These are phyloP conservation scores for Seriola quinqueradiata DNA, from an alignment of 2,113 vertebrate genomes.

Conservation along the genomic window DNA sequence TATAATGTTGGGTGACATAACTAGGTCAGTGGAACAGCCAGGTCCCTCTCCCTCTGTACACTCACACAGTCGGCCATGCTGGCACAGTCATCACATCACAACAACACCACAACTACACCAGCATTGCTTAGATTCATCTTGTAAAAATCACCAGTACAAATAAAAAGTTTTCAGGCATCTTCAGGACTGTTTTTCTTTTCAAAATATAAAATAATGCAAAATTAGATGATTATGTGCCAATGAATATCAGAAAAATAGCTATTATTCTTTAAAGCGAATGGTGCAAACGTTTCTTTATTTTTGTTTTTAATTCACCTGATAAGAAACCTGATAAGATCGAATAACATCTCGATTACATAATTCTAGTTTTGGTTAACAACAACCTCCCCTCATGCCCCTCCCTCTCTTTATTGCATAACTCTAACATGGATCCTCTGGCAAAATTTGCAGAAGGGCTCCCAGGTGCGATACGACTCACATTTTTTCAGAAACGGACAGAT, in stretches of 20 bases:
- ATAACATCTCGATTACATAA: slow-evolving; percentile 75
- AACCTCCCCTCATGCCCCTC: slow-evolving; percentile 61
- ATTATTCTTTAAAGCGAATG: neutral
- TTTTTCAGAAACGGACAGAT: slow-evolving; percentile 4
- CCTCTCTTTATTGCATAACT: slow-evolving; percentile 77
- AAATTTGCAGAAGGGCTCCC: slow-evolving; percentile 39
- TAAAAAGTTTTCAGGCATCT: neutral
- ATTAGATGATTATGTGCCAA: neutral
- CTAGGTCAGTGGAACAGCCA: slow-evolving; percentile 87
- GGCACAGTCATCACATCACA: slow-evolving; percentile 68
- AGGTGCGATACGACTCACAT: slow-evolving; percentile 32
- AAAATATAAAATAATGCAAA: neutral
- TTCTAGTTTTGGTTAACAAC: slow-evolving; percentile 72
- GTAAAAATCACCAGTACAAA: neutral
- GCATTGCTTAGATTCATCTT: neutral
- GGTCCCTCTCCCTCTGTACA: slow-evolving; percentile 60
- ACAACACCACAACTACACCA: slow-evolving; percentile 69
- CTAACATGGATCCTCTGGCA: slow-evolving; percentile 60
- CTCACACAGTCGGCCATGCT: slow-evolving; percentile 82
- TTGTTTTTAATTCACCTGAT: neutral
- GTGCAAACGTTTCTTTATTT: neutral
- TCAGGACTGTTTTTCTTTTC: neutral
- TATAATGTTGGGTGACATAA: slow-evolving; percentile 86
- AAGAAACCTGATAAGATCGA: slow-evolving; percentile 20
- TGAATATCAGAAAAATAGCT: neutral